A percentile compares a stretch with the other conserved stretches of the same genome.
Conservation (phyloP, 53 echinoderm and acorn worm genomes). For the Holothuria leucospilota region DNA sequence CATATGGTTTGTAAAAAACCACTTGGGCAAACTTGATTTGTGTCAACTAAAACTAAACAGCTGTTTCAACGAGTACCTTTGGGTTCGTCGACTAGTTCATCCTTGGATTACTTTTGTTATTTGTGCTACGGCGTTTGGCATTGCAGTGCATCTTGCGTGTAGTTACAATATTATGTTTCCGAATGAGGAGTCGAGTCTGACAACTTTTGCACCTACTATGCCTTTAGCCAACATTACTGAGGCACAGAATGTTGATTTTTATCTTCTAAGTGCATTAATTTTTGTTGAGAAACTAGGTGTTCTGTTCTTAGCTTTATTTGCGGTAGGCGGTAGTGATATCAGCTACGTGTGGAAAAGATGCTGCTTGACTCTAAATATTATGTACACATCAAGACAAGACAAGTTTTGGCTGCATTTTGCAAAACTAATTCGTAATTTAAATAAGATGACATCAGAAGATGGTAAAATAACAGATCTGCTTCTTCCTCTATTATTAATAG, state of each 20-base stretch:
- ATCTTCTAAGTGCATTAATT: neutral
- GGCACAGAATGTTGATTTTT: neutral
- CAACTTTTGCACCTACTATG: neutral
- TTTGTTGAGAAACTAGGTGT: slow-evolving; percentile 19
- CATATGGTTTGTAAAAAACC: slow-evolving; percentile 37
- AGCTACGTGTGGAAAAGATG: slow-evolving; percentile 12
- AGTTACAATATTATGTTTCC: slow-evolving; percentile 22
- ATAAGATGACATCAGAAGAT: slow-evolving; percentile 9
- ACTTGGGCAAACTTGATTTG: neutral
- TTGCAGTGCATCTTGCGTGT: slow-evolving; percentile 26
- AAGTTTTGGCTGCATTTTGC: slow-evolving; percentile 8
- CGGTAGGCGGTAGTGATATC: slow-evolving; percentile 37
- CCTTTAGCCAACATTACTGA: neutral
- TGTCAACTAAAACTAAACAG: slow-evolving; percentile 30
- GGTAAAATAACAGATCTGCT: neutral
- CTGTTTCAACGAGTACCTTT: slow-evolving; percentile 29
- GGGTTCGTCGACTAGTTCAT: slow-evolving; percentile 23
- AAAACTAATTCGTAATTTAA: slow-evolving; percentile 5
- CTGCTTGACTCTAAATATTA: neutral
- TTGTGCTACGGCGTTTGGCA: slow-evolving; percentile 25
- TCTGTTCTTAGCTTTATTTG: neutral
- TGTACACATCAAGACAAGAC: slow-evolving; percentile 14
- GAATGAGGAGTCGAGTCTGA: neutral
- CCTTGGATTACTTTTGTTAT: slow-evolving; percentile 34
- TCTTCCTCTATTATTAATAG: slow-evolving; percentile 25